phyloP scores from a whole-genome alignment of 2,113 vertebrate species.

The Pituophis catenifer region DNA sequence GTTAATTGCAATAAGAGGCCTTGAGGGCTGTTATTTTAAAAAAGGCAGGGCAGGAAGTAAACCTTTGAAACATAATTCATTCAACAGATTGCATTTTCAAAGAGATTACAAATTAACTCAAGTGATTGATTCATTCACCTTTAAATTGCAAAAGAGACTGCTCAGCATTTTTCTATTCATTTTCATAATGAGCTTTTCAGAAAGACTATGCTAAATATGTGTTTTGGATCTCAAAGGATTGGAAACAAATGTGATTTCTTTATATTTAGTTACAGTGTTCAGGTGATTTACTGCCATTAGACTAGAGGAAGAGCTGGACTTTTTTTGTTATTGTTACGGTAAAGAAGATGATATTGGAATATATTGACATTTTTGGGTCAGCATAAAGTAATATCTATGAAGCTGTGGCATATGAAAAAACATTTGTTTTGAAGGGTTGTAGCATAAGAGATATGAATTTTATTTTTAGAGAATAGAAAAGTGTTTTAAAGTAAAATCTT shows the following conservation, averaged over 20 bases:
- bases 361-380: not conserved
- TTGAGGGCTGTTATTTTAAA: not conserved
- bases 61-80: not conserved
- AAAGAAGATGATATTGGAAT: not conserved
- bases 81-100: not conserved
- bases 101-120: not conserved
- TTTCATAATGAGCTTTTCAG: conserved; percentile 23
- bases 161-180: not conserved
- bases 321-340: not conserved
- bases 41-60: not conserved
- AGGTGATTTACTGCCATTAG: not conserved
- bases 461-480: not conserved
- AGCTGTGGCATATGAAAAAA: not conserved
- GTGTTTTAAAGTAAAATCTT: not conserved
- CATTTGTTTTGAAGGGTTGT: not conserved
- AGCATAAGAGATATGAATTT: not conserved
- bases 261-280: not conserved
- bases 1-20: not conserved
- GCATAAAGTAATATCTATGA: not conserved
- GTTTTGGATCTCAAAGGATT: conserved; percentile 18
- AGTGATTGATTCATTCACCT: not conserved
- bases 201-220: conserved; percentile 27
- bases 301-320: not conserved
- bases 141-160: not conserved
- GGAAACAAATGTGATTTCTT: not conserved